Evolutionary conservation across 2,797 vertebrate species (phyloP), one percentile per base, ranked within the genome.

Genomic region (Cyclopterus lumpus): DNA sequence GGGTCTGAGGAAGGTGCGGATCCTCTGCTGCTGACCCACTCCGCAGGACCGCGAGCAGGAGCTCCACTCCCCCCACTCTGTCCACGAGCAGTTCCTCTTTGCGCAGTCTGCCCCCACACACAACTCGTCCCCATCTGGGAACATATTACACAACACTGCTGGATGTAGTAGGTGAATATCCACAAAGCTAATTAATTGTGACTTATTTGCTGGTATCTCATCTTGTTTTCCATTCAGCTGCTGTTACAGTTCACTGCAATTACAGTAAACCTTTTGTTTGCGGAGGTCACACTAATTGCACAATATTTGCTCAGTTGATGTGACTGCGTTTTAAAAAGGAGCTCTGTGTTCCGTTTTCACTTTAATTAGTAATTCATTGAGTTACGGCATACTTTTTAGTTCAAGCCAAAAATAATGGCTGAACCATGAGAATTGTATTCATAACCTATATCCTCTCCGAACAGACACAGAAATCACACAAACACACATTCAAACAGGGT

Each of bases 21-120:
- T 85, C 26, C 96, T 95, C 65, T 93, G 94, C 86, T 97, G 97
- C 85, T 96, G 96, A 5, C 96, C 96, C 1, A 95, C 96, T 0
- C 97, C 97, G 0, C 97, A 98, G 61, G 95, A 96, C 7, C 96
- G 93, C 0, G 97, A 96, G 49, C 96, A 97, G 0, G 84, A 55
- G 3, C 79, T 86, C 97, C 97, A 98, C 0, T 82, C 86, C 0
- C 86, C 95, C 97, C 96, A 98, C 9, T 89, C 61, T 0, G 92
- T 96, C 97, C 97, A 98, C 0, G 95, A 93, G 64, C 97, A 98
- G 93, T 97, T 96, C 74, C 84, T 91, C 0, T 40, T 54, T 0
- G 26, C 70, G 5, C 97, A 98, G 22, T 79, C 90, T 0, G 88
- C 68, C 0, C 90, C 92, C 0, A 65, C 38, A 69, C 97, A 98